These are phyloP conservation scores for Lophochroa leadbeateri DNA, from an alignment of 2,113 vertebrate species.

Conservation along the genomic window DNA sequence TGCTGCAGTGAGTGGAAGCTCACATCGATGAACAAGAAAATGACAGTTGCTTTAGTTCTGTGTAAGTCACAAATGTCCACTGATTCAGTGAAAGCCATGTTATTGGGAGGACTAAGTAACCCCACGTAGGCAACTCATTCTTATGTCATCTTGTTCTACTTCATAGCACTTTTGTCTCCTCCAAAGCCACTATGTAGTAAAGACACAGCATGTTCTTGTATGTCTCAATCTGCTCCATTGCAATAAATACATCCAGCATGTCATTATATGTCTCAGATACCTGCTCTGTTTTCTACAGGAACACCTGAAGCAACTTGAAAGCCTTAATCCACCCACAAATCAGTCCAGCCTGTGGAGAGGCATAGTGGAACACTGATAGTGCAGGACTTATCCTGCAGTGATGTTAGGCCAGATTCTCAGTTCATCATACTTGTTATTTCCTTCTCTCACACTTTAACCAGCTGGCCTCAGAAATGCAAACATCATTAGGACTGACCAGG, in stretches of 20 bases:
- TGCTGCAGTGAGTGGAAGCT: background rate
- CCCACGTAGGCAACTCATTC: fast-evolving
- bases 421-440: background rate
- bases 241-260: background rate
- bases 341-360: background rate
- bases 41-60: background rate
- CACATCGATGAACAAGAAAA: background rate
- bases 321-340: background rate
- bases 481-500: background rate
- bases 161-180: background rate
- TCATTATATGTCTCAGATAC: background rate
- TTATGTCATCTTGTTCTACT: background rate
- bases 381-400: background rate
- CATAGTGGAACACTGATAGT: background rate
- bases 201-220: background rate
- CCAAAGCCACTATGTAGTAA: background rate
- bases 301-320: background rate
- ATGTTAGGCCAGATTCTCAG: background rate
- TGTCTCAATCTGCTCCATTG: background rate
- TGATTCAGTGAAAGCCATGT: background rate
- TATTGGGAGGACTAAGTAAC: background rate
- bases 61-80: background rate
- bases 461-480: background rate
- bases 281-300: background rate
- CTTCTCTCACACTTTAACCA: background rate